phyloP scores from a whole-genome alignment of 1,140 invertebrate genomes.

The Ceratina japonica region DNA sequence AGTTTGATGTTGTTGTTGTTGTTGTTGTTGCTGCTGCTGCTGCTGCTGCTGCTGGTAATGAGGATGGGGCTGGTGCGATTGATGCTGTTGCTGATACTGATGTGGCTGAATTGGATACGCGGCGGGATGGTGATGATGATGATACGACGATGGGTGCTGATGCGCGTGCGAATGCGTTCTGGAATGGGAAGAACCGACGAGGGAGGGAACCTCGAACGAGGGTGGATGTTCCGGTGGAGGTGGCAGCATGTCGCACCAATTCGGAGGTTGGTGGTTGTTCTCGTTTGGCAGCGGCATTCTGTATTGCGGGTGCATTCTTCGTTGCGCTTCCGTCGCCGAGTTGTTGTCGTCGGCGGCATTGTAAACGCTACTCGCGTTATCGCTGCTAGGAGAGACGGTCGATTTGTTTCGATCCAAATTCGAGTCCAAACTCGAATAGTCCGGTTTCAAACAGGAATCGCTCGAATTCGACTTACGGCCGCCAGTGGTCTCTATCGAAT shows the following conservation, averaged over 20 bases:
- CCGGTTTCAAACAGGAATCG: constrained; percentile 79
- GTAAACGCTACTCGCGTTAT: constrained; percentile 79
- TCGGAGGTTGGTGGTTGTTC: constrained; percentile 79
- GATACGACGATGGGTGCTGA: constrained; percentile 30
- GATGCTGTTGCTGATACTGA: constrained; percentile 29
- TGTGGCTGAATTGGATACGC: constrained; percentile 46
- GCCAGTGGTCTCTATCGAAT: constrained; percentile 78
- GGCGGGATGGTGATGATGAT: constrained; percentile 45
- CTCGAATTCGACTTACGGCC: constrained; percentile 78
- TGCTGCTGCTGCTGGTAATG: neutral
- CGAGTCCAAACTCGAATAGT: constrained; percentile 78
- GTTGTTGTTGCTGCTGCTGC: constrained; percentile 18
- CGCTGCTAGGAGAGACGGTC: constrained; percentile 76
- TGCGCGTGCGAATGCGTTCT: constrained; percentile 35
- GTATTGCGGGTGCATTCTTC: constrained; percentile 64
- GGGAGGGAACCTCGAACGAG: constrained; percentile 73
- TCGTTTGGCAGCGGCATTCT: constrained; percentile 62
- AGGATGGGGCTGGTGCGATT: neutral
- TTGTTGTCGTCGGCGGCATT: constrained; percentile 77
- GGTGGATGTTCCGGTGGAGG: constrained; percentile 90
- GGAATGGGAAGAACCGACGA: constrained; percentile 32
- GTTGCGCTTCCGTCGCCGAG: constrained; percentile 65
- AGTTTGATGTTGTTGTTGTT: constrained; percentile 57
- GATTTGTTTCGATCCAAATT: constrained; percentile 77
- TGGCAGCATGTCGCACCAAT: constrained; percentile 89